Percentiles rank a stretch among this genome's conserved stretches.
Conservation (phyloP, 2,888 invertebrate species). For the Hofmannophila pseudospretella region DNA sequence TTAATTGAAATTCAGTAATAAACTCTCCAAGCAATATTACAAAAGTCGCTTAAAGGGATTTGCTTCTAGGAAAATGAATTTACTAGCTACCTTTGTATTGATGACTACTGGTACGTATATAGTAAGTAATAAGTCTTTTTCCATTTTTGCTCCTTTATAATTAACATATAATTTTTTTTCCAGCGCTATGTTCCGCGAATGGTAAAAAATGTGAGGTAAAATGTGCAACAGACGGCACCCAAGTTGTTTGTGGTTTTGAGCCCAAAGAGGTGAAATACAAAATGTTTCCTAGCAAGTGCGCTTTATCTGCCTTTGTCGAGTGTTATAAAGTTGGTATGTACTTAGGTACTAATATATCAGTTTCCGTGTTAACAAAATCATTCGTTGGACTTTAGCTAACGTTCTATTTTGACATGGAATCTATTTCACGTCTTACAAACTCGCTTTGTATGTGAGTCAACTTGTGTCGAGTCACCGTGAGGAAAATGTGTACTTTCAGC, state of each 20-base stretch:
- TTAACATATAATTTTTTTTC: too few species aligned
- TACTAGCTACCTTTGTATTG: background rate
- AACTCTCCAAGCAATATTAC: background rate
- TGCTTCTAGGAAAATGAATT: constrained; percentile 1
- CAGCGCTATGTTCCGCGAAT: constrained; percentile 19
- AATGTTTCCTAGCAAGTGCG: constrained; percentile 48
- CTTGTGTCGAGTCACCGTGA: too few species aligned
- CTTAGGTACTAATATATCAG: too few species aligned
- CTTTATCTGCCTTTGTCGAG: constrained; percentile 29
- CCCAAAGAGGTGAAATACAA: constrained; percentile 29
- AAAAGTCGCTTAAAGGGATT: background rate
- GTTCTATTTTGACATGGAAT: too few species aligned
- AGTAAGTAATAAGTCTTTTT: too few species aligned
- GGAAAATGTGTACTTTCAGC: too few species aligned
- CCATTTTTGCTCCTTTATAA: too few species aligned
- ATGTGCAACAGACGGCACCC: constrained; percentile 26
- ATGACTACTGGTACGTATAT: too few species aligned
- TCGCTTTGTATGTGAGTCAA: too few species aligned
- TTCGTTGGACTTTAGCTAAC: too few species aligned
- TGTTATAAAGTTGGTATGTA: constrained; percentile 44
- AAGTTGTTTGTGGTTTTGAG: constrained; percentile 41
- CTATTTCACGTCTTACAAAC: too few species aligned
- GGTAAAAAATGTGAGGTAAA: constrained; percentile 28
- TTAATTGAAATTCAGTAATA: constrained; percentile 1
- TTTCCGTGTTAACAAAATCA: too few species aligned